These are phyloP conservation scores for Brachymystax lenok DNA, from an alignment of 2,797 vertebrate genomes.

Conservation along the genomic window DNA sequence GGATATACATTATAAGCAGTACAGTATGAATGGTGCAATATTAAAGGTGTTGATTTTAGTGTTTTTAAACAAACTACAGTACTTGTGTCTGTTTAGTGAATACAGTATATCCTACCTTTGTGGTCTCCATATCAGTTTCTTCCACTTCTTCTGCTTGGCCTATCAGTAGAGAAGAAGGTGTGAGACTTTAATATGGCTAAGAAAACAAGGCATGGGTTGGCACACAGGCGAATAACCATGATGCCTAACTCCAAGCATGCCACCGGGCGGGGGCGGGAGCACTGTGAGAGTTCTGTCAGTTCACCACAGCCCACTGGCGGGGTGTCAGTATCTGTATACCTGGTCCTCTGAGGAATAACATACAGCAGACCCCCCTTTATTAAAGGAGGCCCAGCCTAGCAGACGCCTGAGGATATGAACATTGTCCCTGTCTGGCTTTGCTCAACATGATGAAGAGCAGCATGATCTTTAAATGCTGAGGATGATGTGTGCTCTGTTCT, in stretches of 20 bases:
- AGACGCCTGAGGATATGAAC: too few species aligned
- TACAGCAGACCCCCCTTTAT: too few species aligned
- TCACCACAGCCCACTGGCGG: not conserved
- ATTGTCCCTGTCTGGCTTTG: not conserved
- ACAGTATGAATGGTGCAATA: too few species aligned
- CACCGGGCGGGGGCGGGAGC: not conserved
- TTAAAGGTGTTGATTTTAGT: too few species aligned
- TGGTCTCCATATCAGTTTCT: conserved; percentile 92
- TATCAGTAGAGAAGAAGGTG: conserved; percentile 77
- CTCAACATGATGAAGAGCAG: not conserved
- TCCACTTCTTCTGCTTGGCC: conserved; percentile 93
- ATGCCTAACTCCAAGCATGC: too few species aligned
- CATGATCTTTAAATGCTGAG: not conserved
- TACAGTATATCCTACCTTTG: conserved; percentile 86
- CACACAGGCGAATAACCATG: too few species aligned
- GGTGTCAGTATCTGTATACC: too few species aligned
- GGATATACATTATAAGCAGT: too few species aligned
- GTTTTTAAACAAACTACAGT: not conserved
- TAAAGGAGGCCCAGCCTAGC: too few species aligned
- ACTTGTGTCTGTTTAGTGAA: not conserved
- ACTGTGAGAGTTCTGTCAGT: not conserved
- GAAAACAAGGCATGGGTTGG: not conserved
- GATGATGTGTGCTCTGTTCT: not conserved
- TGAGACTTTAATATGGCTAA: conserved; percentile 42
- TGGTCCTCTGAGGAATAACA: too few species aligned